Conservation (phyloP, 2,113 vertebrate species). For the Catharus fuscescens region DNA sequence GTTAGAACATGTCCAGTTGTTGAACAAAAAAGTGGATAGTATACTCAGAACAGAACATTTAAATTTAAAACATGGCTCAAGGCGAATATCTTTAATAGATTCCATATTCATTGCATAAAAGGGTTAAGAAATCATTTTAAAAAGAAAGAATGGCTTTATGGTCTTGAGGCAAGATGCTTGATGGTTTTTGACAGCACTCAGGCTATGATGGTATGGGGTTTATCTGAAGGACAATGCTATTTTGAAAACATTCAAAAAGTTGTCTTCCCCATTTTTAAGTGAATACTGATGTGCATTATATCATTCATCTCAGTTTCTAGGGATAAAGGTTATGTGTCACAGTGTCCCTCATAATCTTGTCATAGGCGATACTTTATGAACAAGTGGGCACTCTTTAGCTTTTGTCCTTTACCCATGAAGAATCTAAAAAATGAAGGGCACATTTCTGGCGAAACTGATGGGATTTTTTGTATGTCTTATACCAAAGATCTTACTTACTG, state of each 20-base stretch:
- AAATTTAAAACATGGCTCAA: not conserved
- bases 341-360: slow-evolving; percentile 14
- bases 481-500: not conserved
- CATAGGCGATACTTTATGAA: not conserved
- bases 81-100: not conserved
- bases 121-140: not conserved
- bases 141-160: not conserved
- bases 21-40: not conserved
- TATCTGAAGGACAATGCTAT: not conserved
- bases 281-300: not conserved
- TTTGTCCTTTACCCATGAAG: not conserved
- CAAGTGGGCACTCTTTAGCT: not conserved
- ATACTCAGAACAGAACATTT: not conserved
- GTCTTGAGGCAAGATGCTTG: not conserved
- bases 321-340: not conserved
- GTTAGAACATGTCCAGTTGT: not conserved
- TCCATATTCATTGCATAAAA: not conserved
- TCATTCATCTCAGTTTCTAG: not conserved
- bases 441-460: not conserved
- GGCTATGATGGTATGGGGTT: not conserved
- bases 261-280: slow-evolving; percentile 1
- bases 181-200: not conserved
- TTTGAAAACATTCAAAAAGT: not conserved
- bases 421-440: not conserved
- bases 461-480: not conserved